Evolutionary conservation across 2,888 invertebrate species (phyloP).

Genomic region (Dione juno): DNA sequence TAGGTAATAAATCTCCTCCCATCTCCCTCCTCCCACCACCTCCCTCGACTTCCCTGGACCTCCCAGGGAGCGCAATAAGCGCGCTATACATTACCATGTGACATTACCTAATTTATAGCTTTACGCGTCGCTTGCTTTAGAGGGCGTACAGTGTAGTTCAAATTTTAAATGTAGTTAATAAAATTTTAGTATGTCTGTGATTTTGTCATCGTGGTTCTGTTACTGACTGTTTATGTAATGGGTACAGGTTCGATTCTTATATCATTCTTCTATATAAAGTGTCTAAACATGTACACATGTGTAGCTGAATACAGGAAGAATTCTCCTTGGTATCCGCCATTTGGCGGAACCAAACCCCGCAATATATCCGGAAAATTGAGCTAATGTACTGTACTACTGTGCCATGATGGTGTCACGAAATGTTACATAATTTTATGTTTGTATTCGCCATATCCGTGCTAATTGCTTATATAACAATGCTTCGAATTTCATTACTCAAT

Average conservation of each 20-base stretch:
- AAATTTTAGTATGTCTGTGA: background rate
- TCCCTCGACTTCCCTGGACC: background rate
- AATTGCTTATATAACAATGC: conserved; percentile 9
- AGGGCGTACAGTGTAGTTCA: background rate
- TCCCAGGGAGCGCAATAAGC: conserved; percentile 38
- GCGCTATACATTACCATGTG: conserved; percentile 44
- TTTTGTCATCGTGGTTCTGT: no score
- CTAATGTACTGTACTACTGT: background rate
- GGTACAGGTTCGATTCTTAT: no score
- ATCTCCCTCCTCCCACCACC: background rate
- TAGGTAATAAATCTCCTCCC: conserved; percentile 36
- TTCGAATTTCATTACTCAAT: conserved; percentile 7
- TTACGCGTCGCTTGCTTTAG: conserved; percentile 35
- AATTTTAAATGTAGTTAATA: background rate
- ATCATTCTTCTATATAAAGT: no score
- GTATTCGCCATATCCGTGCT: background rate
- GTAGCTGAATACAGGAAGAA: no score
- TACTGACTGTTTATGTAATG: no score
- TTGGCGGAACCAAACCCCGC: no score
- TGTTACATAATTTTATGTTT: background rate
- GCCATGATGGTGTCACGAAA: background rate
- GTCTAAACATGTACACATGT: no score
- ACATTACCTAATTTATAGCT: conserved; percentile 46
- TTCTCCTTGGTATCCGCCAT: no score
- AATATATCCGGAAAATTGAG: no score